A percentile compares a stretch with the other conserved stretches of the same genome.
Evolutionary conservation across 2,797 vertebrate genomes (phyloP).

Genomic region (Myotis daubentonii): DNA sequence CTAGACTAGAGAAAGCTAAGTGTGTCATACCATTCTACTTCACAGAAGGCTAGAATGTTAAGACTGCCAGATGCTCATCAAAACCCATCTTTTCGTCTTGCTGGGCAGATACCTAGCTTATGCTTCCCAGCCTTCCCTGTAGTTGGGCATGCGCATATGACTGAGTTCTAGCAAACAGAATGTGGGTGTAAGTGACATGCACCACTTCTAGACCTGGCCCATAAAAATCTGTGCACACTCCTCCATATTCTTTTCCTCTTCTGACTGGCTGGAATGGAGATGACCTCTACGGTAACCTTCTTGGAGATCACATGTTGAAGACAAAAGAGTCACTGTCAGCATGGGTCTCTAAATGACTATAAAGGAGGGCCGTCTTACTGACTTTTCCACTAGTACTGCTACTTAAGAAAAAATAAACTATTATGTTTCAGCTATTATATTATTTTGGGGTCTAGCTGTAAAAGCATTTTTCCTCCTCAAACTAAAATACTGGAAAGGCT

Average conservation of each 20-base stretch:
- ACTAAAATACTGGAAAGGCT: slow-evolving; percentile 28
- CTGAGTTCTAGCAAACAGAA: background rate
- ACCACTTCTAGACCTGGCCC: background rate
- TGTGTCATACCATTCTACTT: background rate
- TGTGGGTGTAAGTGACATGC: background rate
- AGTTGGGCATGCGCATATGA: background rate
- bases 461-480: slow-evolving; percentile 41
- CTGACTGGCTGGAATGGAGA: background rate
- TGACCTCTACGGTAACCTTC: background rate
- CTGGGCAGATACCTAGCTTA: background rate
- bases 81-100: background rate
- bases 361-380: background rate
- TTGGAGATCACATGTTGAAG: background rate
- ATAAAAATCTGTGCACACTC: background rate
- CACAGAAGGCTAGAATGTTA: background rate
- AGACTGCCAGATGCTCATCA: background rate
- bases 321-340: background rate
- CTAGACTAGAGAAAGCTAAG: slow-evolving; percentile 19
- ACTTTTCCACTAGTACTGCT: slow-evolving; percentile 1
- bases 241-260: background rate
- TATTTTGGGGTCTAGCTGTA: background rate
- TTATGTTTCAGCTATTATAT: slow-evolving; percentile 8
- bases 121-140: background rate
- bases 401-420: slow-evolving; percentile 32
- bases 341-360: background rate